Base-by-base conservation (phyloP, 2,888 invertebrate species). In the Sussaba pulchella region DNA sequence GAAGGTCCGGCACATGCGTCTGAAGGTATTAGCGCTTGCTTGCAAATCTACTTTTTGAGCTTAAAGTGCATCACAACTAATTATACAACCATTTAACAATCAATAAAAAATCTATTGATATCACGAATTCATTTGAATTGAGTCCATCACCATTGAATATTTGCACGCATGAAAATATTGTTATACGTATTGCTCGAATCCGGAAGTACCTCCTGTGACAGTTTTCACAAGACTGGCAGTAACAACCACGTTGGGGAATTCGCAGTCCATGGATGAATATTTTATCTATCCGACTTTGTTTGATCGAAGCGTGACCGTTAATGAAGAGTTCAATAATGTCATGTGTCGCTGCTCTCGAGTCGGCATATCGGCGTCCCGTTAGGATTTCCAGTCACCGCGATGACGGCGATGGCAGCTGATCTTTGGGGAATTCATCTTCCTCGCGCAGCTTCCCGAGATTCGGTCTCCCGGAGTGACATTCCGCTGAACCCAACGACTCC, bases 271-370 rank as follows among this genome's bases (percentile, higher is more conserved):
- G 74, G 70, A 70, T 70, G 2, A 2, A 71, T 59, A 79, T 21
- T 79, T 71, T 66, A 75, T 71, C 64, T 59, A 47, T 63, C 31
- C 31, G 17, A 12, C 3, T 5, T 31, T n/a, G 57, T 39, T 31
- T 57, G 43, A 70, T 70, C 19, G 50, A 57, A 43, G 47, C 21
- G 59, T 26, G 41, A 14, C 57, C 31, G 78, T 59, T 50, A 69
- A 57, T 74, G 50, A 39, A 52, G 57, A 75, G 70, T 31, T 57
- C 70, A 64, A 79, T 79, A 75, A 75, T 70, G 66, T 50, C 45
- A 71, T 47, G 57, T 52, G 54, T 14, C 52, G 43, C 47, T 9
- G 17, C 50, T 47, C 64, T n/a, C n/a, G n/a, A n/a, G n/a, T n/a
- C n/a, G n/a, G n/a, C n/a, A n/a, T n/a, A n/a, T n/a, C n/a, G n/a